Evolutionary conservation across 53 echinoderm and acorn worm species (phyloP), one percentile per base, ranked within the genome.

Genomic region (Crossaster papposus): DNA sequence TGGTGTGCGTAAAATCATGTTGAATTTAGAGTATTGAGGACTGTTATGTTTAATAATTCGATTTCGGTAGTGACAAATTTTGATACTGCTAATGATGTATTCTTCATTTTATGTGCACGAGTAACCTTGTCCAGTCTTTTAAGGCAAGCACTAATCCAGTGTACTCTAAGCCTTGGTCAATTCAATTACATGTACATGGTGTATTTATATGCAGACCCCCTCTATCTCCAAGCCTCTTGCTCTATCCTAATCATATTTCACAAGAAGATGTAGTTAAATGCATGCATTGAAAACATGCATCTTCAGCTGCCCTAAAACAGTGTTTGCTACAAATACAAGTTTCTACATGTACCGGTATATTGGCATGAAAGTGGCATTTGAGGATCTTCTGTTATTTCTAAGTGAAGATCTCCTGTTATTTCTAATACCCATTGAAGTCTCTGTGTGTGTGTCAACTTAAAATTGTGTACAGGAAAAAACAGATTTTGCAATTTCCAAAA

Each of bases 401-500:
- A 13, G 7, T 10, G 8, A 52, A 13, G 13, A 20, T 11, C 22
- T 26, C 3, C 68, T 28, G 1, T 10, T 68, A 68, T 68, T n/a
- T 26, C 28, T 12, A 24, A n/a, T 26, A 26, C 10, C 68, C 68
- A 26, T 23, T 68, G 22, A 58, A 9, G 15, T 62, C 23, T 17
- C 24, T 68, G 20, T 55, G 54, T 54, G 54, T 53, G 80, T 30
- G 64, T 81, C 81, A 81, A 31, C 34, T 81, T 81, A 62, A 62
- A 30, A 34, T 17, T 34, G 32, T 33, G 32, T n/a, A 55, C 81
- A 58, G 81, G 58, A 81, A 26, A 62, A 81, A 81, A 54, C 81
- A 62, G 81, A 81, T 55, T 81, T 81, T 31, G 8, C 58, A 81
- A 81, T 51, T 81, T 79, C 53, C 51, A 79, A 79, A 4, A 68